These are phyloP conservation scores for Haliclona indistincta DNA, from an alignment of 37 sponge, comb jelly and placozoan genomes.

Conservation along the genomic window DNA sequence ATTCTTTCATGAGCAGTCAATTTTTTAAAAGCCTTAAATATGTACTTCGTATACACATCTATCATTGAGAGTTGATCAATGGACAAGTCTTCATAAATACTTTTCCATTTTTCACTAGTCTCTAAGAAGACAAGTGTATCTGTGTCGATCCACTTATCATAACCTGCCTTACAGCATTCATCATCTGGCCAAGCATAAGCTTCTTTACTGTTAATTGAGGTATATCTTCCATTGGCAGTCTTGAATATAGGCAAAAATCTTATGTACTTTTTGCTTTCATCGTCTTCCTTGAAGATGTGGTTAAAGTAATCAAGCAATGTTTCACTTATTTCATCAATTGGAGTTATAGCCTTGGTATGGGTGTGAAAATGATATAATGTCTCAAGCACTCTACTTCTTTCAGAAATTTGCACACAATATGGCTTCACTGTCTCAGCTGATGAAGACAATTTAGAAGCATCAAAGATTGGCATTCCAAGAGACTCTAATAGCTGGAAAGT, in stretches of 20 bases:
- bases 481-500: background rate
- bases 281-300: background rate
- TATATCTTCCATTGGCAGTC: conserved; percentile 18
- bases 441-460: too few relatives aligned
- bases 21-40: background rate
- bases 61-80: too few relatives aligned
- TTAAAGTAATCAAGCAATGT: conserved; percentile 24
- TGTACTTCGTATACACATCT: background rate
- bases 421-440: background rate
- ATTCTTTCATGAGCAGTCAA: background rate
- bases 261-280: too few relatives aligned
- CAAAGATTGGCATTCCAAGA: too few relatives aligned
- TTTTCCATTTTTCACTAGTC: conserved; percentile 1
- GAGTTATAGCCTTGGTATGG: background rate
- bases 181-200: conserved; percentile 34
- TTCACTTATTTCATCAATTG: background rate
- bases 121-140: background rate
- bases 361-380: background rate
- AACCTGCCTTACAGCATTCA: conserved; percentile 1
- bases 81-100: too few relatives aligned
- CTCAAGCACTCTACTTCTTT: background rate
- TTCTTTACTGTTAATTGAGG: background rate
- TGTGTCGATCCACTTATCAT: background rate
- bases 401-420: background rate
- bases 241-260: conserved; percentile 47